Percentiles rank a stretch among this genome's conserved stretches.
These are phyloP conservation scores for Scaptomyza tumidula DNA, from an alignment of 2,888 invertebrate species.

Conservation along the genomic window DNA sequence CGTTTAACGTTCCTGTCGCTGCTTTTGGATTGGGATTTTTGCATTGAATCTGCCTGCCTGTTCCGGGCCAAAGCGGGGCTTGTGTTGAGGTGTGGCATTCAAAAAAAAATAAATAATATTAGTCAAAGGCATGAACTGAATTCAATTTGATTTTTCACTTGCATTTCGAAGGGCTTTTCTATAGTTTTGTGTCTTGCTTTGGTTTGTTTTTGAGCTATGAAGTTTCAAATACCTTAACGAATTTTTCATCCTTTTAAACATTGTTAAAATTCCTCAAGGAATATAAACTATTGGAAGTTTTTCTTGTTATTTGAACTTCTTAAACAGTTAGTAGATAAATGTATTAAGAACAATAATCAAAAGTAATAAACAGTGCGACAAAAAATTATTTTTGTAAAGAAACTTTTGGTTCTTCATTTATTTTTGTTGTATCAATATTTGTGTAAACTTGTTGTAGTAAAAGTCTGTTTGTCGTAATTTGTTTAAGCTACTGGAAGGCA, in stretches of 20 bases:
- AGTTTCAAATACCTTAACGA: conserved; percentile 37
- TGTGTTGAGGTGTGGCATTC: not conserved
- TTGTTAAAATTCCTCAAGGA: not conserved
- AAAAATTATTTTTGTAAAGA: no score
- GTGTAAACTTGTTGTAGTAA: no score
- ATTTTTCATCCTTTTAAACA: conserved; percentile 17
- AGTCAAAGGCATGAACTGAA: conserved; percentile 63
- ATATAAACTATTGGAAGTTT: not conserved
- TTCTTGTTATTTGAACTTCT: not conserved
- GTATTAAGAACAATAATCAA: no score
- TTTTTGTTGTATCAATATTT: no score
- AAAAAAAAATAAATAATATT: conserved; percentile 3
- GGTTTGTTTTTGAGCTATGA: conserved; percentile 26
- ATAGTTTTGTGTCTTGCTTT: conserved; percentile 23
- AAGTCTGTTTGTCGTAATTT: no score
- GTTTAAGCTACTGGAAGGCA: no score
- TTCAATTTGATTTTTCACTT: conserved; percentile 66
- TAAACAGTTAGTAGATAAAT: no score
- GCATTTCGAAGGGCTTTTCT: conserved; percentile 35
- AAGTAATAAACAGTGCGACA: no score
- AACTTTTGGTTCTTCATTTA: no score
- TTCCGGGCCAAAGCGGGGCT: conserved; percentile 12
- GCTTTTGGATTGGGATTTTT: conserved; percentile 1
- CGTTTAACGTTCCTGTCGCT: conserved; percentile 13
- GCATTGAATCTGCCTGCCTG: conserved; percentile 12